Evolutionary conservation across 2,888 invertebrate species (phyloP).

Genomic region (Tinea trinotella): DNA sequence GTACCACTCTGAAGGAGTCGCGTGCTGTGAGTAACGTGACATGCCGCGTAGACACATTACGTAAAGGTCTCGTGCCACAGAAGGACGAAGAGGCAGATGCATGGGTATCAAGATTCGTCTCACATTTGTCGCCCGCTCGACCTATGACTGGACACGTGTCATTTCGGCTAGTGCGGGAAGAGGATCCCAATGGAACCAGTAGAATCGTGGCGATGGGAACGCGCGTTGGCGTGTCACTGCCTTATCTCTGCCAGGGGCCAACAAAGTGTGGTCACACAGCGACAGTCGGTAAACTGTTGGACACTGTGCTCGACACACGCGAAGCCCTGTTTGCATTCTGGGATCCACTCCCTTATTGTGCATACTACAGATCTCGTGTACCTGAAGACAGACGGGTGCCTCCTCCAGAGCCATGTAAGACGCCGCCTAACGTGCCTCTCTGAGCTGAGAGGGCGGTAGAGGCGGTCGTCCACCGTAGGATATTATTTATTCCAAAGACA

Average conservation of each 20-base stretch:
- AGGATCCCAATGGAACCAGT: slow-evolving; percentile 60
- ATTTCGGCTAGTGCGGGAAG: slow-evolving; percentile 80
- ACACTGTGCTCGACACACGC: slow-evolving; percentile 81
- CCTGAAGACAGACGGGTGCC: slow-evolving; percentile 68
- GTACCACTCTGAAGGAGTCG: slow-evolving; percentile 86
- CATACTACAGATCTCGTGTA: slow-evolving; percentile 85
- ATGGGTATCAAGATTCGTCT: slow-evolving; percentile 82
- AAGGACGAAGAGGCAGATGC: slow-evolving; percentile 77
- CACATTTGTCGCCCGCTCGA: slow-evolving; percentile 74
- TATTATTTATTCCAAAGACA: slow-evolving; percentile 8
- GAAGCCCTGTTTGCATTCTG: slow-evolving; percentile 87
- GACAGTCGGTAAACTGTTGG: slow-evolving; percentile 73
- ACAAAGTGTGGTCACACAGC: slow-evolving; percentile 75
- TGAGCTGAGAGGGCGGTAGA: slow-evolving; percentile 58
- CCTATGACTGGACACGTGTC: slow-evolving; percentile 85
- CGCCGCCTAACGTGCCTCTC: slow-evolving; percentile 62
- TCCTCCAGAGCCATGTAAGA: slow-evolving; percentile 70
- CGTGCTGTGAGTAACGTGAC: slow-evolving; percentile 85
- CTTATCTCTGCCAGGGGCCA: slow-evolving; percentile 84
- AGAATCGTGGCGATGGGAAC: slow-evolving; percentile 71
- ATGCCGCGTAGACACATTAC: slow-evolving; percentile 78
- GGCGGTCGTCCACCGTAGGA: slow-evolving; percentile 47
- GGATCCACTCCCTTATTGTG: slow-evolving; percentile 90
- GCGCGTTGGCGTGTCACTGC: slow-evolving; percentile 83
- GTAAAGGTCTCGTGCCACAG: slow-evolving; percentile 78